Base-by-base conservation (phyloP, 2,113 vertebrate species). In the Picathartes gymnocephalus region DNA sequence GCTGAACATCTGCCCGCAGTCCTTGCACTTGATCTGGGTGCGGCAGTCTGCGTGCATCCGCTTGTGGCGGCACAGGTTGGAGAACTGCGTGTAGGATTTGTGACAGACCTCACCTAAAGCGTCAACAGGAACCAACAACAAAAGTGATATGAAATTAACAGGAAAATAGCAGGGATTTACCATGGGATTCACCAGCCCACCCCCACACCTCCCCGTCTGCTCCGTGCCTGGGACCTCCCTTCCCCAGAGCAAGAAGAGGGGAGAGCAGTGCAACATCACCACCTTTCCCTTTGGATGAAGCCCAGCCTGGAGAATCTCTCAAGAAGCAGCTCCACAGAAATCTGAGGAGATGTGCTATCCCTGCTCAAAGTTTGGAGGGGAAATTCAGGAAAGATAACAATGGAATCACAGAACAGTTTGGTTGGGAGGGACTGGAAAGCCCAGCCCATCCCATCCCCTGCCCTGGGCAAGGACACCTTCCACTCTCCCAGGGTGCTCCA, bases 21-120 rank as follows among this genome's bases (percentile, higher is more conserved):
- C 99, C 98, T 99, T 99, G 98, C 99, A 99, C 92, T 99, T 99
- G 98, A 99, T 99, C 98, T 99, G 99, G 8, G 99, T 99, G 95
- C 99, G 99, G 96, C 99, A 99, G 98, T 99, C 99, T 10, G 99
- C 99, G 57, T 99, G 99, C 99, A 99, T 99, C 69, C 99, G 99
- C 97, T 99, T 99, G 98, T 99, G 99, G 58, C 99, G 99, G 97
- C 99, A 99, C 94, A 99, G 99, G 98, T 99, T 99, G 98, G 99
- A 99, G 98, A 99, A 99, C 98, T 99, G 99, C 74, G 99, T 99
- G 98, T 99, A 99, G 94, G 99, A 99, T 94, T 99, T 99, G 98
- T 99, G 99, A 98, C 99, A 99, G 98, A 99, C 99, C 98, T 99
- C 99, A 97, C 99, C 99, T 99, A 98, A 94, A 98, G 98, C 73